Conservation (phyloP, 1,140 invertebrate species). For the Cryptotermes secundus region DNA sequence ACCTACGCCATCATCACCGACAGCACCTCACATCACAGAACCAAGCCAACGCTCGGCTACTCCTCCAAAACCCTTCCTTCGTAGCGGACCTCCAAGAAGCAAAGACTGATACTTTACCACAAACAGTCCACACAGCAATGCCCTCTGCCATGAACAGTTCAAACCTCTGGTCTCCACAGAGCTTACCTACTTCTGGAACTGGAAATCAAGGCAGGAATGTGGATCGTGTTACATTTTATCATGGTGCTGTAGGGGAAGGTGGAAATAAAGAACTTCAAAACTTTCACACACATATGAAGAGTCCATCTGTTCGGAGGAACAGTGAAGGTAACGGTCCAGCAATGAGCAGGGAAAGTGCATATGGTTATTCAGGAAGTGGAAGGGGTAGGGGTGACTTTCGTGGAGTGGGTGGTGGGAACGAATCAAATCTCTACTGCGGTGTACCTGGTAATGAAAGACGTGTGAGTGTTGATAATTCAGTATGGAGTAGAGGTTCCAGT, state of each 20-base stretch:
- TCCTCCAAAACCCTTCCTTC: not conserved
- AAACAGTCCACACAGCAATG: not conserved
- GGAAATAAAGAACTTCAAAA: not conserved
- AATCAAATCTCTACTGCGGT: not conserved
- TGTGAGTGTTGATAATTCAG: not conserved
- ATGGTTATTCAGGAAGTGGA: conserved; percentile 6
- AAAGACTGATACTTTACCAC: not conserved
- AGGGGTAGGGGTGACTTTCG: not conserved
- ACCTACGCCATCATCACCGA: conserved; percentile 49
- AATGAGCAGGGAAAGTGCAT: not conserved
- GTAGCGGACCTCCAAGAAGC: not conserved
- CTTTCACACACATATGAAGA: not conserved
- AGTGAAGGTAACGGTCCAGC: not conserved
- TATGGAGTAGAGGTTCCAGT: not conserved
- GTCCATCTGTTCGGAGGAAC: conserved; percentile 5
- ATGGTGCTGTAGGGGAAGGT: not conserved
- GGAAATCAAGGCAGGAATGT: not conserved
- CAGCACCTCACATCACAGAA: conserved; percentile 23
- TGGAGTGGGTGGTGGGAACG: not conserved
- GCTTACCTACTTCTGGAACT: not conserved
- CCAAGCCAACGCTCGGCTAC: not conserved
- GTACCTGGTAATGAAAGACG: conserved; percentile 5
- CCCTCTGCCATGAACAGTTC: not conserved
- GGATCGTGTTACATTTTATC: not conserved
- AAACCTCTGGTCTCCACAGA: not conserved